Evolutionary conservation across 2,113 vertebrate species (phyloP).

Genomic region (Hassar affinis): DNA sequence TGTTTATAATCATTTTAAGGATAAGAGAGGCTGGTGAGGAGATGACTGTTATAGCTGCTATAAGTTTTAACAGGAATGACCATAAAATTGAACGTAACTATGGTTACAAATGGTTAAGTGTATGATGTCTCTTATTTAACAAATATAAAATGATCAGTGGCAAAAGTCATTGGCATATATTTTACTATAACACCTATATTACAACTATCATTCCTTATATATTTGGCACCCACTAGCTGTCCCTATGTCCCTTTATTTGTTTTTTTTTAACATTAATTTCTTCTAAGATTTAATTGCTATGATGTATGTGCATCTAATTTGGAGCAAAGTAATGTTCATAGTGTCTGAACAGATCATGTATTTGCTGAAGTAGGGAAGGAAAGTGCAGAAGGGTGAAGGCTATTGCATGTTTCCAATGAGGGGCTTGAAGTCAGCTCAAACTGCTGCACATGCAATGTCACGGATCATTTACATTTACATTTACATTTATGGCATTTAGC

Average conservation of each 20-base stretch:
- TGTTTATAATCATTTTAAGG: too few relatives aligned
- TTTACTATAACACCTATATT: neutral
- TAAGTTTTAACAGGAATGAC: too few relatives aligned
- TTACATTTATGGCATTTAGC: too few relatives aligned
- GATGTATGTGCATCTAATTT: neutral
- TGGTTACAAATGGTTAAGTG: too few relatives aligned
- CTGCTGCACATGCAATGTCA: neutral
- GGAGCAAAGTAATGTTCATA: neutral
- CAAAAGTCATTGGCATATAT: neutral
- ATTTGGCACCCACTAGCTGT: neutral
- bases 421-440: neutral
- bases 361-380: neutral
- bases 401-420: neutral
- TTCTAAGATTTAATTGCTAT: neutral
- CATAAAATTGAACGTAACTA: neutral
- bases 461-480: too few relatives aligned
- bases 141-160: neutral
- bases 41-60: too few relatives aligned
- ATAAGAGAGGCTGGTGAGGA: too few relatives aligned
- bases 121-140: neutral
- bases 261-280: neutral
- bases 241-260: neutral
- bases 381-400: neutral
- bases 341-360: neutral
- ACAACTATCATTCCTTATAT: neutral